Percentiles rank a stretch among this genome's conserved stretches.
These are phyloP conservation scores for Protomyctophum bolini DNA, from an alignment of 2,113 vertebrate species.

Conservation along the genomic window DNA sequence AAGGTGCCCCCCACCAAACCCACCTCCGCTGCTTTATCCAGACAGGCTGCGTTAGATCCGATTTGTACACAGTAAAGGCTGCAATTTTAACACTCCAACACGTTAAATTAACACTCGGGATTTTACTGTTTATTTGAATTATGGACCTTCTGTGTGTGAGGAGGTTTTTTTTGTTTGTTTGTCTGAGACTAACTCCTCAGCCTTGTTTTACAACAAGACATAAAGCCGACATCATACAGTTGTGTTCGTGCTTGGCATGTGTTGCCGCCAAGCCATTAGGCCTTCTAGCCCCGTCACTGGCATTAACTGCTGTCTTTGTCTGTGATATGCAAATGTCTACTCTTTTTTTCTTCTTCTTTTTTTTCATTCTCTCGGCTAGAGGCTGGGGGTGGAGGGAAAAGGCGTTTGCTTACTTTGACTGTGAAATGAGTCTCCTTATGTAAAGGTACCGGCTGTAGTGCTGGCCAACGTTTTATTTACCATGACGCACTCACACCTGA, in stretches of 20 bases:
- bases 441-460: slow-evolving; percentile 72
- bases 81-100: no score
- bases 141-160: slow-evolving; percentile 22
- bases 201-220: slow-evolving; percentile 65
- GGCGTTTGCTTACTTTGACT: slow-evolving; percentile 79
- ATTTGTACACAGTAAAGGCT: no score
- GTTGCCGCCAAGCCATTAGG: slow-evolving; percentile 71
- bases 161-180: slow-evolving; percentile 32
- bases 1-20: slow-evolving; percentile 86
- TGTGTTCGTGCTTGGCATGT: slow-evolving; percentile 71
- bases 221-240: slow-evolving; percentile 67
- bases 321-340: slow-evolving; percentile 79
- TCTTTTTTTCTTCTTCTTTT: slow-evolving; percentile 67
- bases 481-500: slow-evolving; percentile 77
- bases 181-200: slow-evolving; percentile 66
- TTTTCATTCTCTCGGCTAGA: slow-evolving; percentile 67
- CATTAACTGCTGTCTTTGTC: slow-evolving; percentile 81
- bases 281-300: slow-evolving; percentile 72
- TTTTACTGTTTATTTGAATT: slow-evolving; percentile 57
- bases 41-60: slow-evolving; percentile 81
- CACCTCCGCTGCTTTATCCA: slow-evolving; percentile 81
- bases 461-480: slow-evolving; percentile 74
- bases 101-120: slow-evolving; percentile 76
- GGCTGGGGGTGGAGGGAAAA: slow-evolving; percentile 72
- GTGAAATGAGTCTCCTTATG: slow-evolving; percentile 79